Base-by-base conservation (phyloP, 2,113 vertebrate species). In the Edolisoma coerulescens region DNA sequence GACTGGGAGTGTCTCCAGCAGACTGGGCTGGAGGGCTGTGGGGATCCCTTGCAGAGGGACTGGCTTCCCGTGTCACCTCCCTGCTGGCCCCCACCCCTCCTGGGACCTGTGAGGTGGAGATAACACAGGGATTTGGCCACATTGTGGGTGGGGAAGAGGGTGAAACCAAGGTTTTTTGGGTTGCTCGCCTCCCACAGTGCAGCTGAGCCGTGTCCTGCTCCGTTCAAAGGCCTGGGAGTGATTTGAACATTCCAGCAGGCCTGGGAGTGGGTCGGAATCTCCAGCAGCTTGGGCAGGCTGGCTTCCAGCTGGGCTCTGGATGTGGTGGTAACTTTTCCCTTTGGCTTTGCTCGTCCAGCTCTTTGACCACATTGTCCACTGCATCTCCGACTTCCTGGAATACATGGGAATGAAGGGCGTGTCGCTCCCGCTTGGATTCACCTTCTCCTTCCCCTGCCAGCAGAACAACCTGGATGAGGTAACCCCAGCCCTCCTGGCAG, bases 401-500 rank as follows among this genome's bases (percentile, higher is more conserved):
- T 99, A 99, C 97, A 99, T 99, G 99, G 99, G 99, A 3, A 99
- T 99, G 99, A 99, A 98, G 84, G 99, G 99, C 0, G 98, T 98
- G 0, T 98, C 99, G 0, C 97, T 99, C 49, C 99, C 99, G 0
- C 95, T 99, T 0, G 99, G 99, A 7, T 99, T 99, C 97, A 99
- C 99, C 0, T 99, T 99, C 97, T 99, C 99, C 71, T 99, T 99
- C 96, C 99, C 99, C 21, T 99, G 99, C 95, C 96, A 98, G 81
- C 99, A 99, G 97, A 99, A 87, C 82, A 99, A 96, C 87, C 97
- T 99, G 90, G 98, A 99, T 18, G 97, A 99, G 99, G 99, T 99
- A 96, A 90, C 11, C 20, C 26, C 50, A 49, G 3, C 68, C 71
- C 45, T 14, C 17, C 37, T 10, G 9, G 27, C 5, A 32, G 41